Base-by-base conservation (phyloP, 2,113 vertebrate species). In the Cynocephalus volans region DNA sequence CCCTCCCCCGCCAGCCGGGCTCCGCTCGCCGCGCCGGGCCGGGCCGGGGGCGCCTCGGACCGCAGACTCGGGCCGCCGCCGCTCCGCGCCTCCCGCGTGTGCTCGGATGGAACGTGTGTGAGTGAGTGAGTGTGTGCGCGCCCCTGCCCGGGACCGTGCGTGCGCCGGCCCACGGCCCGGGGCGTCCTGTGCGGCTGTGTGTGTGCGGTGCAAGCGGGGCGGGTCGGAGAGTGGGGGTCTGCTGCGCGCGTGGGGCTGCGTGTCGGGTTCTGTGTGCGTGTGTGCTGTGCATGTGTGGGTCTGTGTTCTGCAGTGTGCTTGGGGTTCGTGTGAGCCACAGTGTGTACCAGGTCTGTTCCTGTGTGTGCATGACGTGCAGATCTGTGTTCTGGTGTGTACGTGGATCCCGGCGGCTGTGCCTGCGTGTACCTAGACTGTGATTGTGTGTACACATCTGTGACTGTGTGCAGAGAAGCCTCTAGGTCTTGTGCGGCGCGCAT, bases 151-250 rank as follows among this genome's bases (percentile, higher is more conserved):
- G 41, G 97, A 81, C 95, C 85, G 96, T 97, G 97, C 95, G 97
- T 96, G 97, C 97, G 88, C 94, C 93, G 79, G 81, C 97, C 97
- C 95, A 90, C 96, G 88, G 97, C 95, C 97, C 28, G 90, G 90
- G 41, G 97, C 86, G 96, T 93, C 95, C 94, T 48, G 97, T 82
- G 97, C 95, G 33, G 90, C 45, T 52, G 84, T 69, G 95, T 48
- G 97, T 69, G 54, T 72, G 90, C 45, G 85, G 45, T 45, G 60
- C 76, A 85, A 79, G 94, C 69, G 92, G 90, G 65, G 75, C 36
- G 73, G 92, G 89, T 95, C 26, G 4, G 41, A 41, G 84, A 24
- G 87, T 48, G 87, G 31, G 36, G 64, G 92, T 83, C 79, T n/a
- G 58, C 60, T 48, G 56, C 81, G 88, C 50, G 45, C 65, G 2